Percentiles rank a stretch among this genome's conserved stretches.
Conservation (phyloP, 2,888 invertebrate species). For the Quadriops clusia region DNA sequence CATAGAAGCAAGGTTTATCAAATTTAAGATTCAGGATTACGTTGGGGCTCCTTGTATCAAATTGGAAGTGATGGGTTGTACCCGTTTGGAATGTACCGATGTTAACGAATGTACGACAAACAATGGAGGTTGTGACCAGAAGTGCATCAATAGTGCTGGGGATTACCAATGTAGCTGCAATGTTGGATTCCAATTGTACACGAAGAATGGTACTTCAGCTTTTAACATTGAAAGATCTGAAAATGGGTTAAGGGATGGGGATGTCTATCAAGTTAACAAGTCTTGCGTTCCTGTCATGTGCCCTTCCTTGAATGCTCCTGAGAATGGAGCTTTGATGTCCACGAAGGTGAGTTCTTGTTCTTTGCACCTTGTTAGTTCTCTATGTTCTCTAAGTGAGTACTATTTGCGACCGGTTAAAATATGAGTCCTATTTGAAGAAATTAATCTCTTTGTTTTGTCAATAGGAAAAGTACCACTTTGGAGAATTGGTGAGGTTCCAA, state of each 20-base stretch:
- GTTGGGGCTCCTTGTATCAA: conserved; percentile 81
- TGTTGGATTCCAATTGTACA: conserved; percentile 82
- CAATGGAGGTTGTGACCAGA: conserved; percentile 89
- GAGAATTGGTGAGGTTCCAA: conserved; percentile 81
- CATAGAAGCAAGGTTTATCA: conserved; percentile 79
- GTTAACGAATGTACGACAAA: conserved; percentile 76
- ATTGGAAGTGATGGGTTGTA: conserved; percentile 87
- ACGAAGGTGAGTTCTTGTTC: conserved; percentile 58
- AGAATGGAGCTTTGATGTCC: conserved; percentile 73
- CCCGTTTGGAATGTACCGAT: conserved; percentile 77
- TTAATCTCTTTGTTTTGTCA: too few relatives aligned
- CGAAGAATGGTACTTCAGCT: conserved; percentile 80
- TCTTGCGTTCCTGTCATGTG: conserved; percentile 93
- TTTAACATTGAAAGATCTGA: conserved; percentile 69
- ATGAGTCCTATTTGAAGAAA: too few relatives aligned
- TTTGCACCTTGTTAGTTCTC: too few relatives aligned
- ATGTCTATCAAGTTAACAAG: conserved; percentile 81
- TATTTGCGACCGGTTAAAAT: too few relatives aligned
- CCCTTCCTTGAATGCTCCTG: conserved; percentile 60
- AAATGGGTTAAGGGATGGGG: conserved; percentile 78
- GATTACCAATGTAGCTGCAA: conserved; percentile 81
- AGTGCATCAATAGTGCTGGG: conserved; percentile 83
- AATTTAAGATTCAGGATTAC: conserved; percentile 75
- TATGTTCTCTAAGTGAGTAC: too few relatives aligned
- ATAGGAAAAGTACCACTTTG: conserved; percentile 69